Percentiles rank a stretch among this genome's conserved stretches.
These are phyloP conservation scores for Chrysina gloriosa DNA, from an alignment of 2,888 invertebrate genomes.

Conservation along the genomic window DNA sequence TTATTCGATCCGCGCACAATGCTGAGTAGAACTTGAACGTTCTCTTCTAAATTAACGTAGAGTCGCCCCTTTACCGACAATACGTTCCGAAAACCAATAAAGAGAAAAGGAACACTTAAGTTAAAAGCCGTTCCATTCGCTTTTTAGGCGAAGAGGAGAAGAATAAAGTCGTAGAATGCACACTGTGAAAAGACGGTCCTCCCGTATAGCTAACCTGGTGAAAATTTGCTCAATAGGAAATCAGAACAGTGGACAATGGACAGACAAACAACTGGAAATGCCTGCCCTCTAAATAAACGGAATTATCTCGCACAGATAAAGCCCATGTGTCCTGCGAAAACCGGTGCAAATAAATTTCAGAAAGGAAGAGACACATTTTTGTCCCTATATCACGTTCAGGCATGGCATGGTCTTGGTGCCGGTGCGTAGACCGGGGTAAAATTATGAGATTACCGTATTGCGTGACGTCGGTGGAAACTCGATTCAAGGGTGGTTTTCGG, in stretches of 20 bases:
- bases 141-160: constrained; percentile 19
- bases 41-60: constrained; percentile 18
- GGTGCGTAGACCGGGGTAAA: constrained; percentile 38
- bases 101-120: constrained; percentile 32
- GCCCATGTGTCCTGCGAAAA: constrained; percentile 25
- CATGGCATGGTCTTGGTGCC: constrained; percentile 31
- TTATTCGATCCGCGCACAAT: not conserved
- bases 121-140: constrained; percentile 26
- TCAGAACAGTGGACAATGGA: constrained; percentile 34
- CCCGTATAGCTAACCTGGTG: constrained; percentile 3
- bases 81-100: constrained; percentile 13
- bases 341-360: constrained; percentile 41
- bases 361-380: constrained; percentile 41
- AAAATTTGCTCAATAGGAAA: constrained; percentile 33
- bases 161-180: constrained; percentile 16
- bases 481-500: constrained; percentile 28
- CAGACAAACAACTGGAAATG: constrained; percentile 33
- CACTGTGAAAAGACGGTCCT: constrained; percentile 17
- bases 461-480: constrained; percentile 38
- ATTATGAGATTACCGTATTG: constrained; percentile 49
- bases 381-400: constrained; percentile 40
- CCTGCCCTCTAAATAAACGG: constrained; percentile 29
- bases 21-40: constrained; percentile 1
- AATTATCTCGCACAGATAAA: constrained; percentile 36
- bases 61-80: constrained; percentile 15